phyloP scores from a whole-genome alignment of 2,888 invertebrate species.

The Gisinianus flammeolus region DNA sequence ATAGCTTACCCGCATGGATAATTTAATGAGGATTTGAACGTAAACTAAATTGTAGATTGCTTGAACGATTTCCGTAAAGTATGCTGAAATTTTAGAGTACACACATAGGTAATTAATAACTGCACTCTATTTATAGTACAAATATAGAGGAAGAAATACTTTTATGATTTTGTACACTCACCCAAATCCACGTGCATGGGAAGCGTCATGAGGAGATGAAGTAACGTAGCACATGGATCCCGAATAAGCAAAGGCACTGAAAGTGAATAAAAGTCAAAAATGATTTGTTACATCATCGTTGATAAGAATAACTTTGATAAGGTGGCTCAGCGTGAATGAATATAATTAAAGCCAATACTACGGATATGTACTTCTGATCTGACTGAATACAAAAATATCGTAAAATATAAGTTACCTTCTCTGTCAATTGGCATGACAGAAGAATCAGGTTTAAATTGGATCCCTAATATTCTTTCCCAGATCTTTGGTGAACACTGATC shows the following conservation, averaged over 20 bases:
- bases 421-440: slow-evolving; percentile 62
- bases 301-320: no score
- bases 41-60: slow-evolving; percentile 86
- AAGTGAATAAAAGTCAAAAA: no score
- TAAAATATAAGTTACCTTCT: slow-evolving; percentile 73
- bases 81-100: no score
- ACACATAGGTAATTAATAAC: no score
- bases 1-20: slow-evolving; percentile 74
- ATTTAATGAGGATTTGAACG: slow-evolving; percentile 84
- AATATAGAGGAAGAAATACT: no score
- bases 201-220: slow-evolving; percentile 84
- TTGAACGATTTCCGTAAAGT: slow-evolving; percentile 85
- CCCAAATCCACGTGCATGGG: slow-evolving; percentile 86
- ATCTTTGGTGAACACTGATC: slow-evolving; percentile 58
- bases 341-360: no score
- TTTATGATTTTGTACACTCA: no score
- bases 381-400: not conserved
- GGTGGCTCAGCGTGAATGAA: no score
- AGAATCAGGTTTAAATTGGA: slow-evolving; percentile 56
- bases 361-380: no score
- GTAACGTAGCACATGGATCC: slow-evolving; percentile 83
- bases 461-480: slow-evolving; percentile 59
- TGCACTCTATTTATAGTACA: no score
- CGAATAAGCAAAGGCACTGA: slow-evolving; percentile 73
- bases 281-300: no score